These are phyloP conservation scores for Brachyopa scutellaris DNA, from an alignment of 2,888 invertebrate species.

Conservation along the genomic window DNA sequence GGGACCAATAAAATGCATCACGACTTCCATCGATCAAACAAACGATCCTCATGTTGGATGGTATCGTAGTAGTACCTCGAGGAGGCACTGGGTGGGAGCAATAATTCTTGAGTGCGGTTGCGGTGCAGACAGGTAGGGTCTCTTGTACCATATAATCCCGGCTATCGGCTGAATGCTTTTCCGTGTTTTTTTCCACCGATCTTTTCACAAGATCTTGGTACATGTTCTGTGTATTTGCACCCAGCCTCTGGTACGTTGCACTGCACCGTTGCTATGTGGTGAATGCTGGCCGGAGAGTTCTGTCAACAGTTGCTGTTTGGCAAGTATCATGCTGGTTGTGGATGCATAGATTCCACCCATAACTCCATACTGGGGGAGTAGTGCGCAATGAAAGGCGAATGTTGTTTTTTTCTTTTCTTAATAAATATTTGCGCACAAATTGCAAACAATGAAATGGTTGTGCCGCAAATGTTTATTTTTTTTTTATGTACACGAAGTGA, in stretches of 20 bases:
- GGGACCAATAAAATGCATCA: conserved; percentile 65
- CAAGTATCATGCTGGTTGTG: background rate
- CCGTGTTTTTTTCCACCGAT: conserved; percentile 55
- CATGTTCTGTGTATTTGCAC: conserved; percentile 30
- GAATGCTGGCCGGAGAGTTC: conserved; percentile 37
- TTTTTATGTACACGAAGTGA: conserved; percentile 8
- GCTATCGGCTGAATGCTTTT: conserved; percentile 61
- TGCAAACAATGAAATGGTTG: conserved; percentile 60
- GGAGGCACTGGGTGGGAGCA: conserved; percentile 35
- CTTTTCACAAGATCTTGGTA: conserved; percentile 47
- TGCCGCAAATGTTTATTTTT: conserved; percentile 24
- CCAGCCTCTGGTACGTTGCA: conserved; percentile 5
- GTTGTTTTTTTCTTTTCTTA: conserved; percentile 19
- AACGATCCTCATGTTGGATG: conserved; percentile 46
- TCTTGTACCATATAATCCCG: conserved; percentile 24
- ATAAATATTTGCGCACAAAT: conserved; percentile 61
- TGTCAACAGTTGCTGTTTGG: conserved; percentile 30
- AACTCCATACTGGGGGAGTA: conserved; percentile 14
- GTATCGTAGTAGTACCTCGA: conserved; percentile 18
- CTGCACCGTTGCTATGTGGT: conserved; percentile 11
- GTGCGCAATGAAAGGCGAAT: conserved; percentile 27
- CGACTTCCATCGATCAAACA: conserved; percentile 70
- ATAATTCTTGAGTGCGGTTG: conserved; percentile 60
- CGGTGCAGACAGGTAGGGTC: conserved; percentile 66
- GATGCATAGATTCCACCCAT: background rate